Conservation (phyloP, 2,888 invertebrate genomes). For the Heliconius ismenius region DNA sequence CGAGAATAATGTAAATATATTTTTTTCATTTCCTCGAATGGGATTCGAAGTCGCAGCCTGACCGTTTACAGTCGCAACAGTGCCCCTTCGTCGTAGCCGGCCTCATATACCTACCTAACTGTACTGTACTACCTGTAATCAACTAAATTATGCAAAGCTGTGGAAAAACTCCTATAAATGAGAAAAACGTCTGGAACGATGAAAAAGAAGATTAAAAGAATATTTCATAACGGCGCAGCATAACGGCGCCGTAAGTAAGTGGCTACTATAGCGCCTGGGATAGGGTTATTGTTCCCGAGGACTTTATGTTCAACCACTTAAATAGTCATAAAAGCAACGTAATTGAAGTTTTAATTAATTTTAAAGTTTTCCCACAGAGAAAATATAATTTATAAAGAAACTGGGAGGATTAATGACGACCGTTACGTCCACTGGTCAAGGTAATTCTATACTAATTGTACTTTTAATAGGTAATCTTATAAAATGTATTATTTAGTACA, state of each 20-base stretch:
- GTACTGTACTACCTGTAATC: background rate
- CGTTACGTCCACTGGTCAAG: background rate
- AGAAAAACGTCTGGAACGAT: constrained; percentile 7
- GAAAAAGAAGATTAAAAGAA: constrained; percentile 21
- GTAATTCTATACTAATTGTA: background rate
- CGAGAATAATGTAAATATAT: too few species aligned
- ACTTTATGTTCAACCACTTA: constrained; percentile 26
- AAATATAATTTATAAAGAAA: constrained; percentile 14
- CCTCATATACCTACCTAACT: too few species aligned
- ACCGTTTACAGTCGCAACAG: too few species aligned
- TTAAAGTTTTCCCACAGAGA: constrained; percentile 9
- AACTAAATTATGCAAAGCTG: background rate
- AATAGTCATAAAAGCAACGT: constrained; percentile 21
- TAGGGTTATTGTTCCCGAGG: constrained; percentile 18
- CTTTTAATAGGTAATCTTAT: too few species aligned
- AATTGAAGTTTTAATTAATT: constrained; percentile 26
- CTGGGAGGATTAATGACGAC: background rate
- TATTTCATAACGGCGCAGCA: constrained; percentile 23
- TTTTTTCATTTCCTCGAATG: too few species aligned
- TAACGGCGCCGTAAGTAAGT: constrained; percentile 22
- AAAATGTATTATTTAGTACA: too few species aligned
- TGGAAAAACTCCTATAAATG: background rate
- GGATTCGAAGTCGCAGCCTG: too few species aligned
- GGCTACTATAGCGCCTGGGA: constrained; percentile 9
- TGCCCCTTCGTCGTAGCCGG: too few species aligned